These are phyloP conservation scores for Apotomis turbidana DNA, from an alignment of 2,888 invertebrate genomes.

Conservation along the genomic window DNA sequence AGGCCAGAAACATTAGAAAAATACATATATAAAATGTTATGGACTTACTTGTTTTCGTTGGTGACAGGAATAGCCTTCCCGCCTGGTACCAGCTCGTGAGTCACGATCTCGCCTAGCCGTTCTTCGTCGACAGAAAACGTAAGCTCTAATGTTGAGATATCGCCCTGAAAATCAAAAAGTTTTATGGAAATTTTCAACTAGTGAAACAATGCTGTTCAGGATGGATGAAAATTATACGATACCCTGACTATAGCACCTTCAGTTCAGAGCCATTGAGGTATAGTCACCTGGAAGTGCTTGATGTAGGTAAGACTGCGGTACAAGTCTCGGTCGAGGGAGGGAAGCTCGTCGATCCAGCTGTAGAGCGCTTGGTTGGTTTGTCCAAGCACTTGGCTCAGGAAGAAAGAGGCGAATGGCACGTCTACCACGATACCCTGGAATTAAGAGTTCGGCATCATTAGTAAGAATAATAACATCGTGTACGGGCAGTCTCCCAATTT, in stretches of 20 bases:
- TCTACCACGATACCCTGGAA: slow-evolving; percentile 97
- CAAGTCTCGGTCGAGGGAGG: slow-evolving; percentile 97
- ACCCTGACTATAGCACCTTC: slow-evolving; percentile 82
- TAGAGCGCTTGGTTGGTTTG: slow-evolving; percentile 96
- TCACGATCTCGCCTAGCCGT: slow-evolving; percentile 95
- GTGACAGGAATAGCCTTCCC: slow-evolving; percentile 96
- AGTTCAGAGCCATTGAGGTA: slow-evolving; percentile 73
- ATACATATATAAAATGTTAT: not conserved
- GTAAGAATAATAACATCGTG: no score
- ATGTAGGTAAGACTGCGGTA: slow-evolving; percentile 98
- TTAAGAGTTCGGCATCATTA: not conserved
- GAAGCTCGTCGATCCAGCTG: slow-evolving; percentile 98
- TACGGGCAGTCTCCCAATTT: no score
- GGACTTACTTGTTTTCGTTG: slow-evolving; percentile 95
- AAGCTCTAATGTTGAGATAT: slow-evolving; percentile 95
- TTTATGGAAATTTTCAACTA: not conserved
- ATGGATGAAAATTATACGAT: slow-evolving; percentile 88
- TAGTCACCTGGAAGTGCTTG: slow-evolving; percentile 89
- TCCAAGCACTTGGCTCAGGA: slow-evolving; percentile 97
- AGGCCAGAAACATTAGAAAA: no score
- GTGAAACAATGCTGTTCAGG: no score
- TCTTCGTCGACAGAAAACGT: slow-evolving; percentile 99
- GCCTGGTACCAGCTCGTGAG: slow-evolving; percentile 97
- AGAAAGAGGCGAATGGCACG: slow-evolving; percentile 98
- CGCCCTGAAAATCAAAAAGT: slow-evolving; percentile 82